A percentile compares a stretch with the other conserved stretches of the same genome.
phyloP scores from a whole-genome alignment of 2,888 invertebrate genomes.

The Zaprionus obscuricornis region DNA sequence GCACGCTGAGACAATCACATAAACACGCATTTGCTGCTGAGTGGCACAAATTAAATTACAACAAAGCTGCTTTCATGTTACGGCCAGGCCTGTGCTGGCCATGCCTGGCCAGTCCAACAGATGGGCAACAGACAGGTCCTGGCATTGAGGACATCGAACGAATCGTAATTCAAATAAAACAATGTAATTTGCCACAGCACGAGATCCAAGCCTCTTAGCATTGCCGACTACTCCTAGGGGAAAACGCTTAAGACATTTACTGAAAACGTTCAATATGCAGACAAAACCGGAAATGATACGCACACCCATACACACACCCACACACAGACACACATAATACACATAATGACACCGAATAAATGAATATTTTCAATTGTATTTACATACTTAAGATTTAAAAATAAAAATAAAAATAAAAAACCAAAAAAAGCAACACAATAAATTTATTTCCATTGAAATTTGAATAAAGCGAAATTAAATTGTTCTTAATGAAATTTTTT shows the following conservation, averaged over 20 bases:
- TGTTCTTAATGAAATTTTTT: too few species aligned
- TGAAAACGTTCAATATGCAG: slow-evolving; percentile 4
- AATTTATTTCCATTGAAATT: slow-evolving; percentile 26
- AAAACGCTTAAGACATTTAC: slow-evolving; percentile 14
- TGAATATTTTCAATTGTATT: slow-evolving; percentile 13
- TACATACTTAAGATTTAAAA: too few species aligned
- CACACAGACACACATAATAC: not conserved
- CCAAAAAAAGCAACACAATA: too few species aligned
- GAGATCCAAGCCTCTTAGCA: slow-evolving; percentile 12
- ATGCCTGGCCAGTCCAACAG: not conserved
- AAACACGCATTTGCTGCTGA: slow-evolving; percentile 66
- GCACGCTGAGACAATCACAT: slow-evolving; percentile 60
- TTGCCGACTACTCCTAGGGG: not conserved
- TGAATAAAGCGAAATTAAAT: too few species aligned
- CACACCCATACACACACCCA: not conserved
- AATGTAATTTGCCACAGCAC: slow-evolving; percentile 61
- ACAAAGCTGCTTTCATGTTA: slow-evolving; percentile 71
- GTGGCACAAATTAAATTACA: slow-evolving; percentile 73
- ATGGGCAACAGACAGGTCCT: slow-evolving; percentile 8
- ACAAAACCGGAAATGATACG: slow-evolving; percentile 16
- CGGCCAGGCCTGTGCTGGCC: slow-evolving; percentile 22
- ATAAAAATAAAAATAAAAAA: too few species aligned
- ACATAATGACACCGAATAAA: not conserved
- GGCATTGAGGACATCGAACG: slow-evolving; percentile 38
- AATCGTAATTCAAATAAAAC: slow-evolving; percentile 78